A percentile compares a stretch with the other conserved stretches of the same genome.
These are phyloP conservation scores for Marcusenius ussheri DNA, from an alignment of 2,113 vertebrate genomes.

Conservation along the genomic window DNA sequence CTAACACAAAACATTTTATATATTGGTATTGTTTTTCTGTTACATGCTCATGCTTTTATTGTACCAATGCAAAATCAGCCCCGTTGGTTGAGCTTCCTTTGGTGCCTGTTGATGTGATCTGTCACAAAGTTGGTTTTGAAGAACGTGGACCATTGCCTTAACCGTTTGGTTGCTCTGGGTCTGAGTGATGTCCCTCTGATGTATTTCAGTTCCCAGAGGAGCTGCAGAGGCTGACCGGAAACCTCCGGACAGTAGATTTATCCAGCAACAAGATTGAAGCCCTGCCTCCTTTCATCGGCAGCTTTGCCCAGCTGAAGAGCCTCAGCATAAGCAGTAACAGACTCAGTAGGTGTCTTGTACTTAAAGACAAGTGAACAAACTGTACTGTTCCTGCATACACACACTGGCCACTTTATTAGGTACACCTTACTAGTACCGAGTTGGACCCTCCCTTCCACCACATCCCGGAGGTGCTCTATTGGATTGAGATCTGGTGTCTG, in stretches of 20 bases:
- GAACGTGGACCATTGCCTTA: background rate
- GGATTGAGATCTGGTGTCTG: background rate
- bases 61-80: background rate
- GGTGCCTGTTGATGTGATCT: background rate
- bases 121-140: background rate
- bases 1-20: background rate
- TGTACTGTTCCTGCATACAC: background rate
- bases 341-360: constrained; percentile 66
- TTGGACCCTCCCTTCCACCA: background rate
- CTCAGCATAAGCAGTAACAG: constrained; percentile 82
- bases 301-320: constrained; percentile 83
- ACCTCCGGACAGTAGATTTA: constrained; percentile 87
- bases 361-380: background rate
- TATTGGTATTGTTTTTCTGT: background rate
- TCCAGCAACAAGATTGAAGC: constrained; percentile 86
- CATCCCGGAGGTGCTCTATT: background rate
- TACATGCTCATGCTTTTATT: background rate
- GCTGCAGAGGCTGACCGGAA: constrained; percentile 77
- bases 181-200: constrained; percentile 20
- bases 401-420: background rate
- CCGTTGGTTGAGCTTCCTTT: background rate
- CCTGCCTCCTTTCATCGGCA: constrained; percentile 72
- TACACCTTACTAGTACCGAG: background rate
- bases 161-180: background rate
- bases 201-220: constrained; percentile 82